Conservation (phyloP, 1,140 invertebrate genomes). For the Bombus haemorrhoidalis region DNA sequence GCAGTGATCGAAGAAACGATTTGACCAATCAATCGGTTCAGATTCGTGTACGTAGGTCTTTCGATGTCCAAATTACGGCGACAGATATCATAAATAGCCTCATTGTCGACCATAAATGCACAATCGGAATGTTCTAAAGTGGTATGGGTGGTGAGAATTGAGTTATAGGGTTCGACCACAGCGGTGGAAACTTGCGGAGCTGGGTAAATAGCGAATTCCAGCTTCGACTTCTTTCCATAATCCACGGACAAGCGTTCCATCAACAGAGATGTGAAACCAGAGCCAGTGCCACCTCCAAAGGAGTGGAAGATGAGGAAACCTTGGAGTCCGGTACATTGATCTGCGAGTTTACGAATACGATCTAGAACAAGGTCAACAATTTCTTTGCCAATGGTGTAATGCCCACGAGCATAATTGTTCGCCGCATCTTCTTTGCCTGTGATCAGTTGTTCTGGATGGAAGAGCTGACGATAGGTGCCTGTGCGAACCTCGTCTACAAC, state of each 20-base stretch:
- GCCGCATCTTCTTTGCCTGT: constrained; percentile 86
- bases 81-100: constrained; percentile 94
- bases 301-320: constrained; percentile 82
- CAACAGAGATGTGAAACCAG: constrained; percentile 56
- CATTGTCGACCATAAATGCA: constrained; percentile 88
- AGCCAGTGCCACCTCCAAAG: constrained; percentile 79
- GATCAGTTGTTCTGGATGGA: constrained; percentile 86
- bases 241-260: constrained; percentile 75
- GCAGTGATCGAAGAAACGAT: constrained; percentile 81
- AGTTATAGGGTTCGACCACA: constrained; percentile 60
- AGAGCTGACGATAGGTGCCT: constrained; percentile 84
- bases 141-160: constrained; percentile 83
- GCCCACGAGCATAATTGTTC: constrained; percentile 86
- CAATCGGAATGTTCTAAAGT: constrained; percentile 87
- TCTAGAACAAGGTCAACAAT: constrained; percentile 58
- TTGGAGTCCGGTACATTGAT: constrained; percentile 61
- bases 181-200: constrained; percentile 60
- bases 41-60: constrained; percentile 80
- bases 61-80: constrained; percentile 87
- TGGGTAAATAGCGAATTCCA: constrained; percentile 68
- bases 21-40: constrained; percentile 56
- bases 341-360: constrained; percentile 56
- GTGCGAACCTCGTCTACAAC: constrained; percentile 69
- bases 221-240: constrained; percentile 73
- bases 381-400: constrained; percentile 60